phyloP scores from a whole-genome alignment of 2,888 invertebrate species.

The Drosophila atripex region DNA sequence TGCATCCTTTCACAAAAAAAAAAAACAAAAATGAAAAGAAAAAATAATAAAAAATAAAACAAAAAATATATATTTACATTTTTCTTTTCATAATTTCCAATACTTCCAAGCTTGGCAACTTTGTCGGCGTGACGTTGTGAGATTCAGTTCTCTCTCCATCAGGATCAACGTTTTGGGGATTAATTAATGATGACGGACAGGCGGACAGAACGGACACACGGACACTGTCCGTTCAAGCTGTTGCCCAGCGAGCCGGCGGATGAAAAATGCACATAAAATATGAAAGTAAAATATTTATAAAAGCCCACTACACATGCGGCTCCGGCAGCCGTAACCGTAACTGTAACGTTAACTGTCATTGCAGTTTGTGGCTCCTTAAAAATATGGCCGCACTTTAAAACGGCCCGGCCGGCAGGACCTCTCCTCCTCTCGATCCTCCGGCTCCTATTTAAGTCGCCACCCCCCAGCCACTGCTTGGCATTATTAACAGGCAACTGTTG shows the following conservation, averaged over 20 bases:
- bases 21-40: neutral
- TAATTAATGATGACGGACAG: constrained; percentile 49
- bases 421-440: neutral
- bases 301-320: constrained; percentile 39
- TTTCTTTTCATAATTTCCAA: constrained; percentile 13
- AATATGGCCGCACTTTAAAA: constrained; percentile 48
- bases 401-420: neutral
- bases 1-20: neutral
- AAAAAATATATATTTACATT: neutral
- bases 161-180: constrained; percentile 45
- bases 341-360: constrained; percentile 48
- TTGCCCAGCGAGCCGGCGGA: constrained; percentile 14
- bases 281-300: constrained; percentile 46
- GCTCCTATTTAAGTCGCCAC: neutral
- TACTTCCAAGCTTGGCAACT: constrained; percentile 12
- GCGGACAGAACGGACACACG: neutral
- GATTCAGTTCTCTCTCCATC: constrained; percentile 17
- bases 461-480: constrained; percentile 7
- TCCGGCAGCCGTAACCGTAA: constrained; percentile 6
- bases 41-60: too few relatives aligned
- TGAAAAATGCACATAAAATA: constrained; percentile 54
- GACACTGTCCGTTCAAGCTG: constrained; percentile 37
- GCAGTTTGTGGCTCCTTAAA: constrained; percentile 51
- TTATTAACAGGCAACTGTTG: constrained; percentile 40
- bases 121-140: too few relatives aligned